Evolutionary conservation across 2,888 invertebrate genomes (phyloP).

Genomic region (Melanostoma mellinum): DNA sequence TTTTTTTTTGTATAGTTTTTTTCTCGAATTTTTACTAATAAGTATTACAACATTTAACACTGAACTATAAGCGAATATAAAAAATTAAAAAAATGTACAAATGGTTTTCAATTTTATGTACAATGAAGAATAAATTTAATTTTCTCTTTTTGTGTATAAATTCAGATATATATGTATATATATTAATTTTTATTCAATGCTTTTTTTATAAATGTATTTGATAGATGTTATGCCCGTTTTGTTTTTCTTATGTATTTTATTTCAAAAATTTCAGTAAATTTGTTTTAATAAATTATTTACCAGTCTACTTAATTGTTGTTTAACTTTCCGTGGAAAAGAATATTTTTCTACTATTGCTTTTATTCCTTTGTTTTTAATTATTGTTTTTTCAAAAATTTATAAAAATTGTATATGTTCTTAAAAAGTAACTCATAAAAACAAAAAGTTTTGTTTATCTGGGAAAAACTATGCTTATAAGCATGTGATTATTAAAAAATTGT

Average conservation of each 20-base stretch:
- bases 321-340: conserved; percentile 32
- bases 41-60: conserved; percentile 73
- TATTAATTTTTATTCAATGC: conserved; percentile 8
- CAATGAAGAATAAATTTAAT: conserved; percentile 64
- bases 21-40: conserved; percentile 34
- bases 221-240: conserved; percentile 53
- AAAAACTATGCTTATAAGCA: conserved; percentile 10
- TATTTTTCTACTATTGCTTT: conserved; percentile 67
- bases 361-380: conserved; percentile 27
- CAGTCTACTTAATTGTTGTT: conserved; percentile 70
- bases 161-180: conserved; percentile 45
- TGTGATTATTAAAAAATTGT: conserved; percentile 49
- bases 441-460: conserved; percentile 50
- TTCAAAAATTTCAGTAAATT: conserved; percentile 46
- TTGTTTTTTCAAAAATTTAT: conserved; percentile 73
- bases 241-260: conserved; percentile 32
- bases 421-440: conserved; percentile 71
- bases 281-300: conserved; percentile 50
- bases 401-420: conserved; percentile 76
- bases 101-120: conserved; percentile 56
- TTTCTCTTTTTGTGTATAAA: conserved; percentile 41
- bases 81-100: conserved; percentile 74
- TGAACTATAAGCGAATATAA: conserved; percentile 74
- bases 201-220: conserved; percentile 31
- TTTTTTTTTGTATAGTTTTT: conserved; percentile 40